Conservation (phyloP, 2,113 vertebrate genomes). For the Engystomops pustulosus region DNA sequence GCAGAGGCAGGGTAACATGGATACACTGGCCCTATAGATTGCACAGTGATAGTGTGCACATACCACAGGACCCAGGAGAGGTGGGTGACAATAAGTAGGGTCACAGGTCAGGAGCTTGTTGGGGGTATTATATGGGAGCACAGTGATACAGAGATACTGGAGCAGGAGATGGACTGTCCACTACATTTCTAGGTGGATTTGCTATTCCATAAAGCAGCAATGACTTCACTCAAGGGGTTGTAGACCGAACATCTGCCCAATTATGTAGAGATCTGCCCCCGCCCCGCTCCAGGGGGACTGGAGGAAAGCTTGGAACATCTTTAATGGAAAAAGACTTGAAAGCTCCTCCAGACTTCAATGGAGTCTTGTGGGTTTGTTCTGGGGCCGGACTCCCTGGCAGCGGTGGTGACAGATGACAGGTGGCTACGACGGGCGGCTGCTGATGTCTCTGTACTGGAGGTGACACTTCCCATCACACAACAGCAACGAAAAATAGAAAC, state of each 20-base stretch:
- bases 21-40: too few species aligned
- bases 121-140: too few species aligned
- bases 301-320: neutral
- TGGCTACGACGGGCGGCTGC: neutral
- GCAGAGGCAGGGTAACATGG: too few species aligned
- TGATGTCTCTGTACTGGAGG: slow-evolving; percentile 4
- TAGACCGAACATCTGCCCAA: neutral
- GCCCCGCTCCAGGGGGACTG: neutral
- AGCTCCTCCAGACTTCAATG: neutral
- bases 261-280: neutral
- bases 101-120: too few species aligned
- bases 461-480: slow-evolving; percentile 26
- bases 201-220: too few species aligned
- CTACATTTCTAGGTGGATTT: too few species aligned
- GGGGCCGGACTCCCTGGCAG: neutral
- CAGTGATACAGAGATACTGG: too few species aligned
- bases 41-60: too few species aligned
- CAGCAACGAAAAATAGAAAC: neutral
- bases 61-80: too few species aligned
- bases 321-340: neutral
- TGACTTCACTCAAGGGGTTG: neutral
- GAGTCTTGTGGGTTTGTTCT: neutral
- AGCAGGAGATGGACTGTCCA: too few species aligned
- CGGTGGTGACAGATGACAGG: slow-evolving; percentile 32
- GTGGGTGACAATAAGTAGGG: too few species aligned